A percentile compares a stretch with the other conserved stretches of the same genome.
Conservation (phyloP, 1,140 invertebrate genomes). For the Rhysida immarginata region DNA sequence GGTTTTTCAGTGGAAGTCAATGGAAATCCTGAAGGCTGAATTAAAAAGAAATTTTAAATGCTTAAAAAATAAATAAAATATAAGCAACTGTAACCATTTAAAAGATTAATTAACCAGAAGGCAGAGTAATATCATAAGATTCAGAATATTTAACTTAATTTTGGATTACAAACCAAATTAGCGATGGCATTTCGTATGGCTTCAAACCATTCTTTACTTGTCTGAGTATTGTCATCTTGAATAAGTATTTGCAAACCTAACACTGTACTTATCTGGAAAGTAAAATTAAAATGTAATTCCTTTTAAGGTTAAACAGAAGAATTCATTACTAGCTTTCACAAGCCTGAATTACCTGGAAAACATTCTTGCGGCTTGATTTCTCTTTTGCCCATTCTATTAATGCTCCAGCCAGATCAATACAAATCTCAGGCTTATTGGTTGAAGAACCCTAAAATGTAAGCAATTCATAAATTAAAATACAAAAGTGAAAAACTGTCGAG, state of each 20-base stretch:
- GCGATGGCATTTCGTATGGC: slow-evolving; percentile 35
- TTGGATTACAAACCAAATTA: slow-evolving; percentile 26
- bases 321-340: too few species aligned
- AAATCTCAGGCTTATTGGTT: slow-evolving; percentile 34
- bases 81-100: too few species aligned
- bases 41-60: too few species aligned
- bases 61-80: too few species aligned
- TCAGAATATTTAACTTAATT: slow-evolving; percentile 10
- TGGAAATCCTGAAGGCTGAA: too few species aligned
- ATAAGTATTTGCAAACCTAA: slow-evolving; percentile 39
- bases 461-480: too few species aligned
- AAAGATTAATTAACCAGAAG: too few species aligned
- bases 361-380: slow-evolving; percentile 41
- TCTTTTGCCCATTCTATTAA: slow-evolving; percentile 36
- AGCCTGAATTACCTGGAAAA: slow-evolving; percentile 34
- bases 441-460: too few species aligned
- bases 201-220: slow-evolving; percentile 36
- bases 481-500: too few species aligned
- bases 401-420: slow-evolving; percentile 40
- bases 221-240: slow-evolving; percentile 36
- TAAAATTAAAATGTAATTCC: slow-evolving; percentile 4
- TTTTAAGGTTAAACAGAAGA: too few species aligned
- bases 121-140: too few species aligned
- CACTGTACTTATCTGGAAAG: slow-evolving; percentile 31
- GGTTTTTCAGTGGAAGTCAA: too few species aligned